Evolutionary conservation across 2,797 vertebrate species (phyloP).

Genomic region (Brotula barbata): DNA sequence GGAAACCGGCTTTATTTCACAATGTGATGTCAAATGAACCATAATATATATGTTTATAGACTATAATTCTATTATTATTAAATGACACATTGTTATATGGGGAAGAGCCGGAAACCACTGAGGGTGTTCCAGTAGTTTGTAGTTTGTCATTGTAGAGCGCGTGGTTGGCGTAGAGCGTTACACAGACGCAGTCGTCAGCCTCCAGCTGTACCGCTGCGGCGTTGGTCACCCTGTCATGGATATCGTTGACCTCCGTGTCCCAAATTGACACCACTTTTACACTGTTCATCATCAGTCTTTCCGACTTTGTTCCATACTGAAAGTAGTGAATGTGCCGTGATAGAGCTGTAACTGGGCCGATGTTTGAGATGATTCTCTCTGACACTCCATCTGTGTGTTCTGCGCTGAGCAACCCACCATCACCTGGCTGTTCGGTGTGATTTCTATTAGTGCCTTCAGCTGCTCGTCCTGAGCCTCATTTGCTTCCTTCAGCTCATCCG

Average conservation of each 20-base stretch:
- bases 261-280: constrained; percentile 6
- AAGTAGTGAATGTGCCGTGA: constrained; percentile 36
- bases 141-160: neutral
- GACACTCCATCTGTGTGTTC: constrained; percentile 3
- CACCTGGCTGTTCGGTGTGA: neutral
- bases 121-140: constrained; percentile 26
- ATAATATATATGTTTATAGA: neutral
- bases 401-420: constrained; percentile 12
- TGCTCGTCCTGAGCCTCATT: constrained; percentile 9
- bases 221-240: constrained; percentile 8
- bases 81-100: neutral
- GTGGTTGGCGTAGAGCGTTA: constrained; percentile 7
- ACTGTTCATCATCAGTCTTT: constrained; percentile 36
- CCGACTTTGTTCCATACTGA: no score
- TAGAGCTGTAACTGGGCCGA: constrained; percentile 15
- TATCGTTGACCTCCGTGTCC: neutral
- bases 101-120: constrained; percentile 33
- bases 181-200: constrained; percentile 23
- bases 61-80: neutral
- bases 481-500: neutral
- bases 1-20: neutral
- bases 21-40: neutral
- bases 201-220: constrained; percentile 20
- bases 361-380: constrained; percentile 18
- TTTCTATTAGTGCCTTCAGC: neutral